These are phyloP conservation scores for Cepaea hortensis DNA, from an alignment of 2,888 invertebrate genomes.

Conservation along the genomic window DNA sequence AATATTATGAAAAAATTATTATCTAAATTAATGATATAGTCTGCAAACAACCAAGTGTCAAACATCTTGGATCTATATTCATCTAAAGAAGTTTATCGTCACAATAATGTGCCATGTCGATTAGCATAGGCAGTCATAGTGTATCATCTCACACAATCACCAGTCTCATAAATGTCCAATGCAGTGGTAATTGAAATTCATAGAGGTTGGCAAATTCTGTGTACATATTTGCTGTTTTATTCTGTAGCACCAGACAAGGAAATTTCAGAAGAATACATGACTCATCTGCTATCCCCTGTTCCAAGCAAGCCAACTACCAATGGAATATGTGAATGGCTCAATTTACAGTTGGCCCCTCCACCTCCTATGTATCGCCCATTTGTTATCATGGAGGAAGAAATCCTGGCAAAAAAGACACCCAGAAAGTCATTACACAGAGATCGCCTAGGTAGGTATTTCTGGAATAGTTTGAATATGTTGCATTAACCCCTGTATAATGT, in stretches of 20 bases:
- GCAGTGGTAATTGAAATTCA: too few species aligned
- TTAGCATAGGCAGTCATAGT: too few species aligned
- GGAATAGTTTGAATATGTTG: neutral
- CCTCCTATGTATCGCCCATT: slow-evolving; percentile 72
- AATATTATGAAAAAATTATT: too few species aligned
- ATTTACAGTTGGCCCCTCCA: slow-evolving; percentile 66
- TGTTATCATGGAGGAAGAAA: slow-evolving; percentile 66
- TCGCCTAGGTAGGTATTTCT: slow-evolving; percentile 46
- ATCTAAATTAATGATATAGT: too few species aligned
- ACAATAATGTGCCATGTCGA: too few species aligned
- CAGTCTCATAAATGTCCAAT: too few species aligned
- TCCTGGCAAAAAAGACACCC: slow-evolving; percentile 51
- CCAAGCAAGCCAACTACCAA: slow-evolving; percentile 58
- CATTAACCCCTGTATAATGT: too few species aligned
- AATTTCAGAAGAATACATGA: slow-evolving; percentile 30
- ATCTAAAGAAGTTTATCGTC: too few species aligned
- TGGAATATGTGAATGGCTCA: slow-evolving; percentile 63
- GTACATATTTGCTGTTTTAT: neutral
- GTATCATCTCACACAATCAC: too few species aligned
- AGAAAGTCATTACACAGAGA: slow-evolving; percentile 44
- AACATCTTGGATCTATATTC: too few species aligned
- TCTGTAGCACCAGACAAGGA: neutral
- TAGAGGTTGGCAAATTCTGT: neutral
- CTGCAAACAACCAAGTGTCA: too few species aligned
- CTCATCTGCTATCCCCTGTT: slow-evolving; percentile 64